Evolutionary conservation across 1,140 invertebrate genomes (phyloP), one percentile per base, ranked within the genome.

Genomic region (Pseudobourletiella spinata): DNA sequence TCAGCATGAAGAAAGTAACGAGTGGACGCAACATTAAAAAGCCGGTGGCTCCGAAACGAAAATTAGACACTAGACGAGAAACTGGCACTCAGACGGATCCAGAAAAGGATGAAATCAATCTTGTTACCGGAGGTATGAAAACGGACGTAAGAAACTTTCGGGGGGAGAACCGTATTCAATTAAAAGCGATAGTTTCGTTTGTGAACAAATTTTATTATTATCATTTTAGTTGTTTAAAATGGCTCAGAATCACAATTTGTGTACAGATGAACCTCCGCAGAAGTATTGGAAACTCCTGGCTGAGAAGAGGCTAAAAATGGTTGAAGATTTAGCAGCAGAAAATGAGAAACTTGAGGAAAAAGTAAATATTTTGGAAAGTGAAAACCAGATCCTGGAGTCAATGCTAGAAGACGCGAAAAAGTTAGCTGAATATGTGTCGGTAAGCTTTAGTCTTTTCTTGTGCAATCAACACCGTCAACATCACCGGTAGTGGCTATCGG

Each of bases 251-350:
- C n/a, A n/a, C n/a, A n/a, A n/a, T n/a, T n/a, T n/a, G n/a, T n/a
- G n/a, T n/a, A n/a, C n/a, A n/a, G 63, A 57, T 1, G 59, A 48
- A 25, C 26, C 46, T 54, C 63, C 63, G 18, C 30, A 25, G 0
- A n/a, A 30, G 2, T 65, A 65, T 48, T 65, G 42, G 55, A 50
- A 58, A 28, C 4, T 61, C 24, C 30, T 61, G 14, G 58, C 64
- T n/a, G 64, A 65, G 35, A 57, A 30, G 15, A 28, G 64, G 18
- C 44, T 43, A 24, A 35, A 48, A 16, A 59, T 58, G 1, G 43
- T 65, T 14, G 59, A 65, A 18, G 39, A 59, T 22, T 16, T 60
- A 8, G 20, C 52, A 11, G 39, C 32, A 22, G 64, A 65, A 28
- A 65, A 62, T 20, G 44, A 55, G 15, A 48, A 20, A 30, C 56